Evolutionary conservation across 1,140 invertebrate species (phyloP).

Genomic region (Tetramorium alpestre): DNA sequence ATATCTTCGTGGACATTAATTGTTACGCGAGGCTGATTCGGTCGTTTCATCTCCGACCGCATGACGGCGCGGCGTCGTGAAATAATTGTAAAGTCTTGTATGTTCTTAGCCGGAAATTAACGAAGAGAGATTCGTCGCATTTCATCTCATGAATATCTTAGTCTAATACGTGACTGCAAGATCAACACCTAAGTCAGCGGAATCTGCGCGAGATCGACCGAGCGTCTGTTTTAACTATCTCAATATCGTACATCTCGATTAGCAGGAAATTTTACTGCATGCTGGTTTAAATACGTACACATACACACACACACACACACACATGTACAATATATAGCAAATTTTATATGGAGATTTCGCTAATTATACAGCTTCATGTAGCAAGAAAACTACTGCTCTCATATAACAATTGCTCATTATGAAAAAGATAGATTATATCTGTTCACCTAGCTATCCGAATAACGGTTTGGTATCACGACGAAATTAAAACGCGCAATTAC

Average conservation of each 20-base stretch:
- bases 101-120: slow-evolving; percentile 19
- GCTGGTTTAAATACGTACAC: background rate
- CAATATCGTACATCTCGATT: slow-evolving; percentile 9
- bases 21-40: background rate
- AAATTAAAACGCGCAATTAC: slow-evolving; percentile 23
- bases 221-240: background rate
- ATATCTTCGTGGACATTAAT: slow-evolving; percentile 2
- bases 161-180: slow-evolving; percentile 25
- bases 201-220: background rate
- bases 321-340: background rate
- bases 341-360: background rate
- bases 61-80: slow-evolving; percentile 9
- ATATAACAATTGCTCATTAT: background rate
- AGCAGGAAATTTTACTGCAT: background rate
- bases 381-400: background rate
- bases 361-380: background rate
- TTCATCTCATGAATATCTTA: slow-evolving; percentile 12
- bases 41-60: slow-evolving; percentile 19
- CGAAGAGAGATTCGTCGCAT: slow-evolving; percentile 21
- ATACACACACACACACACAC: no score
- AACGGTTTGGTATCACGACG: slow-evolving; percentile 29
- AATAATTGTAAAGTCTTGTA: slow-evolving; percentile 35
- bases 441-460: slow-evolving; percentile 11
- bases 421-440: background rate
- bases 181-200: slow-evolving; percentile 1